phyloP scores from a whole-genome alignment of 2,113 vertebrate genomes.

The Phalacrocorax aristotelis region DNA sequence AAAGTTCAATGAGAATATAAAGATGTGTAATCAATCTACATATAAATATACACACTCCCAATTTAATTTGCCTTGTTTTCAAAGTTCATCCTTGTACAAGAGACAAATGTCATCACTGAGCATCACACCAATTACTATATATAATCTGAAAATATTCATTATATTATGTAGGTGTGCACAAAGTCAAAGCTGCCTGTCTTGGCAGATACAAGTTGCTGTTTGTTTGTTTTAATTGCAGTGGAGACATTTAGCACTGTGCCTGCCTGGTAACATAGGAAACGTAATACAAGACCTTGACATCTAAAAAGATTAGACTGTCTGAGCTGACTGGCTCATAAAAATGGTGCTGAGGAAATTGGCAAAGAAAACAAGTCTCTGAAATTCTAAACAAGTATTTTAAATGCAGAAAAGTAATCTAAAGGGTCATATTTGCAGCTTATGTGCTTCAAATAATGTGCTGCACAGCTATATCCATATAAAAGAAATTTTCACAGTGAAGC shows the following conservation, averaged over 20 bases:
- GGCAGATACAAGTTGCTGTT: slow-evolving; percentile 27
- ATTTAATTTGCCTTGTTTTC: neutral
- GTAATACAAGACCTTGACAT: slow-evolving; percentile 18
- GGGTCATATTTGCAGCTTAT: slow-evolving; percentile 26
- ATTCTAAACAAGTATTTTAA: slow-evolving; percentile 42
- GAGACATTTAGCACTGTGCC: neutral
- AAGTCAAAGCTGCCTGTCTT: neutral
- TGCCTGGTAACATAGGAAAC: slow-evolving; percentile 4
- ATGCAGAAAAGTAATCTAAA: slow-evolving; percentile 17
- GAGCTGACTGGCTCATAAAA: slow-evolving; percentile 16
- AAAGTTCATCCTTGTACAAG: neutral
- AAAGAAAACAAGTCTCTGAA: slow-evolving; percentile 33
- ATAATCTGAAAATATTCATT: neutral
- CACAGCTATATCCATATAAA: neutral
- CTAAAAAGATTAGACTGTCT: slow-evolving; percentile 30
- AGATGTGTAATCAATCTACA: neutral
- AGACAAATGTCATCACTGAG: neutral
- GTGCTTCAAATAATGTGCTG: slow-evolving; percentile 8
- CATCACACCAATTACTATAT: neutral
- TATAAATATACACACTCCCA: neutral
- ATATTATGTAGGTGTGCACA: neutral
- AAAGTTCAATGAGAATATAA: neutral
- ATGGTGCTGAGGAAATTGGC: neutral
- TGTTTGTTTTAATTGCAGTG: slow-evolving; percentile 52
- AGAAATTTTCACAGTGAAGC: neutral